Conservation (phyloP, 2,888 invertebrate genomes). For the Sclerodermus sp. region DNA sequence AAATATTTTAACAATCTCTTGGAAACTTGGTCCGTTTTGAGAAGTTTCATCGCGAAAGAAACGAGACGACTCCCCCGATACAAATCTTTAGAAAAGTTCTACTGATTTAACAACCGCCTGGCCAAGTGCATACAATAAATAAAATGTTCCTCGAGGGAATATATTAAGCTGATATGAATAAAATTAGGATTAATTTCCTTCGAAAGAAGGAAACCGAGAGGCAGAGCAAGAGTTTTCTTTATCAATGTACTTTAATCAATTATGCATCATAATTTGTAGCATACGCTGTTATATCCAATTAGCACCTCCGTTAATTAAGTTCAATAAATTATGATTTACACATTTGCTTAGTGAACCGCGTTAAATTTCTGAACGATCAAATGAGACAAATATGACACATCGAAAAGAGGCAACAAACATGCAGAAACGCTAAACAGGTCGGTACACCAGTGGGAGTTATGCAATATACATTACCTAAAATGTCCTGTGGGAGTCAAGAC, state of each 20-base stretch:
- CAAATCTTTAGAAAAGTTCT: background rate
- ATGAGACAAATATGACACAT: background rate
- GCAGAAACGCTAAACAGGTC: background rate
- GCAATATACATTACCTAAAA: slow-evolving; percentile 22
- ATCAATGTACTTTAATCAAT: too few species aligned
- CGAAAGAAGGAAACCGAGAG: too few species aligned
- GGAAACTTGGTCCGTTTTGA: too few species aligned
- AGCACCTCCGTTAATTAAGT: slow-evolving; percentile 14
- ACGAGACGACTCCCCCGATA: background rate
- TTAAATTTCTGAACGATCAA: slow-evolving; percentile 2
- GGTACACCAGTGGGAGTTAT: slow-evolving; percentile 11
- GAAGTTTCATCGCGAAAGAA: background rate
- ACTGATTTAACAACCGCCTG: background rate
- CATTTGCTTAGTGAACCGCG: background rate
- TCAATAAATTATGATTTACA: slow-evolving; percentile 10
- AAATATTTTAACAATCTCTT: background rate
- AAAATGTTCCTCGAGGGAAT: background rate
- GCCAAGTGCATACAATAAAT: background rate
- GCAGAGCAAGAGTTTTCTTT: too few species aligned
- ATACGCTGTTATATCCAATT: slow-evolving; percentile 4
- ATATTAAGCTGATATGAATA: background rate
- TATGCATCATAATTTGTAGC: too few species aligned
- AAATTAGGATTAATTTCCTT: too few species aligned
- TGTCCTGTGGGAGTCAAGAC: slow-evolving; percentile 10
- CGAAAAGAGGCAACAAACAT: slow-evolving; percentile 1